Evolutionary conservation across 1,140 invertebrate species (phyloP).

Genomic region (Coenobita brevimanus): DNA sequence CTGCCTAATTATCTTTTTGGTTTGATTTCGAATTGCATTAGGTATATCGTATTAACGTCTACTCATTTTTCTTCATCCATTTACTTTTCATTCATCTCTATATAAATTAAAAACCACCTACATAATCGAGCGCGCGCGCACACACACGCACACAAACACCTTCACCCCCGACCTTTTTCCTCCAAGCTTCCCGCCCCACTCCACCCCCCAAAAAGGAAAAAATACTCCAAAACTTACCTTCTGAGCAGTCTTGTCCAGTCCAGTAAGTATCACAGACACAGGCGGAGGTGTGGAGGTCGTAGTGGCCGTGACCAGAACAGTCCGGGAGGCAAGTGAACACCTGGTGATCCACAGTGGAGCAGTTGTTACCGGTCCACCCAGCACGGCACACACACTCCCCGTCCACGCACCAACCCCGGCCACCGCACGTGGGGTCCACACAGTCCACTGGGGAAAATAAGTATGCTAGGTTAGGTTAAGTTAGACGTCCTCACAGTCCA

Average conservation of each 20-base stretch:
- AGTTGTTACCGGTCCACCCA: conserved; percentile 95
- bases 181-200: too few species aligned
- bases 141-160: neutral
- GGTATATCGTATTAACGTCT: too few species aligned
- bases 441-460: conserved; percentile 81
- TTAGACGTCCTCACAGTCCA: too few species aligned
- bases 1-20: too few species aligned
- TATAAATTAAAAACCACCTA: too few species aligned
- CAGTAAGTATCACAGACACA: conserved; percentile 92
- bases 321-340: conserved; percentile 91
- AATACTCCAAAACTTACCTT: conserved; percentile 79
- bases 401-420: conserved; percentile 92
- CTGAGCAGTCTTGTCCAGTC: conserved; percentile 91
- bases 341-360: conserved; percentile 88
- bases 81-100: too few species aligned
- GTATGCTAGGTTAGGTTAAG: neutral
- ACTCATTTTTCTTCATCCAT: too few species aligned
- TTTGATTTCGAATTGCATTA: too few species aligned
- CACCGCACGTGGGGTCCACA: conserved; percentile 89
- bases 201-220: neutral
- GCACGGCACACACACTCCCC: conserved; percentile 95
- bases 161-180: neutral
- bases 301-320: conserved; percentile 91
- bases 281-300: conserved; percentile 88
- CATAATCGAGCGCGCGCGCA: too few species aligned